Conservation (phyloP, 2,113 vertebrate genomes). For the Trochalopteron elliotii region DNA sequence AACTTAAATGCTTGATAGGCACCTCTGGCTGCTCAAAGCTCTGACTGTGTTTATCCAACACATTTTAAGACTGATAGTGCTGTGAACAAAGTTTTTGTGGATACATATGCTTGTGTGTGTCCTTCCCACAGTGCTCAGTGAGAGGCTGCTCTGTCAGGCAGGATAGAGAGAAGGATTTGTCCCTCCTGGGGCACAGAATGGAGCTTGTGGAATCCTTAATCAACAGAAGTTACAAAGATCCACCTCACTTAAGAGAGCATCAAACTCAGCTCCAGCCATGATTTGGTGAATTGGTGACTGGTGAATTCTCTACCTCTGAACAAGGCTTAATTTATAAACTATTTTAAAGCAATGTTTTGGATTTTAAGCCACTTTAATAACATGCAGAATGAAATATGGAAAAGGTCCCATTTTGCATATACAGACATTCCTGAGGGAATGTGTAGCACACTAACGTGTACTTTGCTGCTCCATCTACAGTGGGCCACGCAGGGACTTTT, state of each 20-base stretch:
- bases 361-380: neutral
- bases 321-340: neutral
- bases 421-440: neutral
- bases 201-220: neutral
- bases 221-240: neutral
- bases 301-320: neutral
- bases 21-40: neutral
- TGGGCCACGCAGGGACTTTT: rapidly evolving
- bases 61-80: neutral
- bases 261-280: neutral
- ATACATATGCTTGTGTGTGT: neutral
- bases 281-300: neutral
- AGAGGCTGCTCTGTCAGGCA: neutral
- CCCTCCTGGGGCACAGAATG: neutral
- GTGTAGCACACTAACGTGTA: neutral
- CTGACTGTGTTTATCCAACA: neutral
- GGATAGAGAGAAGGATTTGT: neutral
- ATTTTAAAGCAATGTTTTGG: neutral
- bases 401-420: neutral
- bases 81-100: neutral
- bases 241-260: neutral
- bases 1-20: neutral
- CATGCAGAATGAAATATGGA: neutral
- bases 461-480: neutral
- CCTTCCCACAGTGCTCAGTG: neutral